A percentile compares a stretch with the other conserved stretches of the same genome.
Conservation (phyloP, 37 sponge, comb jelly and placozoan species). For the Ianthella basta region DNA sequence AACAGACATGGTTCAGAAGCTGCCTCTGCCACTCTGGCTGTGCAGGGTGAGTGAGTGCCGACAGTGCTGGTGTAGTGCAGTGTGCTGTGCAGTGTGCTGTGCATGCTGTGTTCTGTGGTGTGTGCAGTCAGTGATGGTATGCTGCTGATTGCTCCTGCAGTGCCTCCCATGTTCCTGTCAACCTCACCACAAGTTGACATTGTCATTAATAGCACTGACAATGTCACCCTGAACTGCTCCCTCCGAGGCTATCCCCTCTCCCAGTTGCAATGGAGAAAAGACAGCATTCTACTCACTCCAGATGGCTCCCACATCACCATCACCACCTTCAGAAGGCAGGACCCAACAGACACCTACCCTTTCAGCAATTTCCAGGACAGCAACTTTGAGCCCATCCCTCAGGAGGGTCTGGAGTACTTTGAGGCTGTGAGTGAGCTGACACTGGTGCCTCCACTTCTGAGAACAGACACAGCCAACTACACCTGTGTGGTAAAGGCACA, state of each 20-base stretch:
- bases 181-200: background rate
- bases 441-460: constrained; percentile 27
- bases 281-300: background rate
- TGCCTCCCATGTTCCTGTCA: background rate
- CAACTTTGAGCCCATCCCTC: background rate
- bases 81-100: background rate
- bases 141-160: background rate
- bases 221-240: background rate
- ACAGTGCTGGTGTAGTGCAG: background rate
- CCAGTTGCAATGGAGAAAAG: background rate
- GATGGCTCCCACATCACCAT: background rate
- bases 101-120: no score
- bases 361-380: background rate
- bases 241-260: constrained; percentile 17
- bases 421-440: constrained; percentile 44
- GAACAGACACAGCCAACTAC: constrained; percentile 74
- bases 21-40: constrained; percentile 48
- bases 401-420: constrained; percentile 31
- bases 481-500: constrained; percentile 54
- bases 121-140: no score
- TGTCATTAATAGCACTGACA: background rate
- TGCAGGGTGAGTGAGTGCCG: constrained; percentile 63
- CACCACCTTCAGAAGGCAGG: constrained; percentile 15
- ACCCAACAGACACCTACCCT: constrained; percentile 1
- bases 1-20: constrained; percentile 36